phyloP scores from a whole-genome alignment of 2,888 invertebrate genomes.

The Sinotaia quadrata region DNA sequence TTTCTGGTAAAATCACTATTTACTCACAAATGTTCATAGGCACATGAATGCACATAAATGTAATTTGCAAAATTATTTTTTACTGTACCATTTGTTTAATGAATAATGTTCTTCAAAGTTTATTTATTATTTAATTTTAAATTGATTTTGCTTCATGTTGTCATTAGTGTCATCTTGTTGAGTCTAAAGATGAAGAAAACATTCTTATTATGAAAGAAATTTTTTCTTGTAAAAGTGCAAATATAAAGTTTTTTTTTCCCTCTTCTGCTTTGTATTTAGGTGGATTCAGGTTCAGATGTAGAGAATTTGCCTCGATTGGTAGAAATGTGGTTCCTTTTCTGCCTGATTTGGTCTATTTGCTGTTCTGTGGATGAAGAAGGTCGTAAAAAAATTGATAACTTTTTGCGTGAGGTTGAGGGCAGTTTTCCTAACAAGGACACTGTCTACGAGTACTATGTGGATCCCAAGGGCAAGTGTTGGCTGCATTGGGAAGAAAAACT shows the following conservation, averaged over 20 bases:
- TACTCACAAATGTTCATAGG: too few relatives aligned
- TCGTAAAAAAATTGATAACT: slow-evolving; percentile 72
- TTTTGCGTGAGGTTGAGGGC: slow-evolving; percentile 72
- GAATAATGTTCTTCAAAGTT: too few relatives aligned
- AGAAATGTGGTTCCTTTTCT: slow-evolving; percentile 73
- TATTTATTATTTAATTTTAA: too few relatives aligned
- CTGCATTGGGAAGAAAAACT: slow-evolving; percentile 86
- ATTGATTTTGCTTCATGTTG: neutral
- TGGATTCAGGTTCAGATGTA: slow-evolving; percentile 59
- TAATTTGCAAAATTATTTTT: too few relatives aligned
- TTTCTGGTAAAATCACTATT: too few relatives aligned
- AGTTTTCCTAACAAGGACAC: slow-evolving; percentile 88
- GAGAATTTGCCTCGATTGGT: slow-evolving; percentile 69
- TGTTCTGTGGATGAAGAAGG: slow-evolving; percentile 72
- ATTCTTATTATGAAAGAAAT: neutral
- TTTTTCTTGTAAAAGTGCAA: neutral
- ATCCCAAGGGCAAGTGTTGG: slow-evolving; percentile 80
- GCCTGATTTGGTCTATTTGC: slow-evolving; percentile 73
- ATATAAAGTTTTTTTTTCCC: too few relatives aligned
- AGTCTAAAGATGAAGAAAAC: too few relatives aligned
- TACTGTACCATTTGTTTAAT: too few relatives aligned
- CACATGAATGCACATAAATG: too few relatives aligned
- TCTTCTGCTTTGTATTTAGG: slow-evolving; percentile 49
- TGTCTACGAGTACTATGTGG: slow-evolving; percentile 90
- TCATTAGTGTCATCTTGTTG: neutral